phyloP scores from a whole-genome alignment of 2,797 vertebrate genomes.

The Sitta carolinensis region DNA sequence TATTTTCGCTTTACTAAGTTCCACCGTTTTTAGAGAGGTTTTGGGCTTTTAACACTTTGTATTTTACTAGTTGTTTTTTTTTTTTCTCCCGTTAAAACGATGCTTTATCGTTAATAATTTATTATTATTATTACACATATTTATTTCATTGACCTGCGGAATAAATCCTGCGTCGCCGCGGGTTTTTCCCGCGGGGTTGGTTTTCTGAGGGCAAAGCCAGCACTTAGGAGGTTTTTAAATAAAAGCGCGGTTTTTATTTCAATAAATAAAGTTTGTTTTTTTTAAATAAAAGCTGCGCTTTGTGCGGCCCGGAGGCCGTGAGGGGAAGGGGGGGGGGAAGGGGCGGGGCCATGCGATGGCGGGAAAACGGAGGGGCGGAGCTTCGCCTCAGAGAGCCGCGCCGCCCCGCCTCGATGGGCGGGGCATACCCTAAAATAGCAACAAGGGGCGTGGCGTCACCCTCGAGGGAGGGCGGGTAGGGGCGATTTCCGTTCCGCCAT shows the following conservation, averaged over 20 bases:
- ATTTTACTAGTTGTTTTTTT: too few species aligned
- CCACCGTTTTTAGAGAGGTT: accelerated
- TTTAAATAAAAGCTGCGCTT: background rate
- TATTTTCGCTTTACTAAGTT: accelerated
- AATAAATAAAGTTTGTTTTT: too few species aligned
- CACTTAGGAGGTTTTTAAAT: accelerated
- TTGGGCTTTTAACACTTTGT: accelerated
- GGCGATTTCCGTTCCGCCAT: background rate
- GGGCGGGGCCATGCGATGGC: accelerated
- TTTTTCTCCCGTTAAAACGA: accelerated
- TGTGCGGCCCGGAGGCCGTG: accelerated
- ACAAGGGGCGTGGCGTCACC: accelerated
- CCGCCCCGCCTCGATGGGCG: too few species aligned
- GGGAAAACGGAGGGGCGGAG: accelerated
- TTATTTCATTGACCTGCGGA: accelerated
- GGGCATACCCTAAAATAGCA: accelerated
- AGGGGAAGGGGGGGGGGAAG: too few species aligned
- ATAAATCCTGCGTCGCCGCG: accelerated
- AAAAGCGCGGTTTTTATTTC: background rate
- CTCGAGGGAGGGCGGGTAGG: too few species aligned
- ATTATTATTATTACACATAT: too few species aligned
- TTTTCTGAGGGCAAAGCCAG: accelerated
- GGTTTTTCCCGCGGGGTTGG: accelerated
- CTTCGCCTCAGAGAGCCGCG: too few species aligned
- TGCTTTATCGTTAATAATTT: accelerated